Base-by-base conservation (phyloP, 2,888 invertebrate species). In the Dicyrtomina minuta region DNA sequence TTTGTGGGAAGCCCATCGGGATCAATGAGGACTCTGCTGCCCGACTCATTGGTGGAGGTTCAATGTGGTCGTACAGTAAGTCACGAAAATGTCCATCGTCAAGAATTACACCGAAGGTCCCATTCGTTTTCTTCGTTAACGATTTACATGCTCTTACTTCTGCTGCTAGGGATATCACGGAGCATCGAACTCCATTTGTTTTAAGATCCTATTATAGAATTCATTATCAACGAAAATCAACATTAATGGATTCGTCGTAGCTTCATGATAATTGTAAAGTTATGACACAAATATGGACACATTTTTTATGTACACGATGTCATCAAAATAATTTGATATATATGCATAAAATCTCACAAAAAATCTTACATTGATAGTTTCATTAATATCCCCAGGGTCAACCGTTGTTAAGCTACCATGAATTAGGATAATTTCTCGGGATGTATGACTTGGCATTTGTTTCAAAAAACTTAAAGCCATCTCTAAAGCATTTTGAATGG, bases 1-100 rank as follows among this genome's bases (percentile, higher is more conserved):
- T 6, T 86, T 94, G 93, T 6, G 96, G 96, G 83, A 97, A 97
- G 56, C 96, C 97, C 96, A 97, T 97, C 86, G 94, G 92, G 43
- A 95, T 92, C 2, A 95, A 86, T 13, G 89, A 89, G n/a, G 90
- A 88, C 74, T 90, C 89, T 27, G 77, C 79, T n/a, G 75, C 75
- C 13, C 79, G 78, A 82, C 74, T 86, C 82, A 66, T 88, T 86
- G 20, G 92, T 86, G 17, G 92, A 81, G 82, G 82, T 56, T 81
- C 80, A 15, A 90, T 85, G 73, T 85, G 84, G 26, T 82, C 81
- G 49, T 80, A 79, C 8, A 86, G 78, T 3, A 86, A 75, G 73
- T 85, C 83, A 74, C 82, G 83, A 70, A 83, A 90, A 82, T 93
- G 93, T 51, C 86, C 84, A 79, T 92, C 92, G 80, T 95, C 93